Percentiles rank a stretch among this genome's conserved stretches.
These are phyloP conservation scores for Semaprochilodus insignis DNA, from an alignment of 2,797 vertebrate genomes.

Conservation along the genomic window DNA sequence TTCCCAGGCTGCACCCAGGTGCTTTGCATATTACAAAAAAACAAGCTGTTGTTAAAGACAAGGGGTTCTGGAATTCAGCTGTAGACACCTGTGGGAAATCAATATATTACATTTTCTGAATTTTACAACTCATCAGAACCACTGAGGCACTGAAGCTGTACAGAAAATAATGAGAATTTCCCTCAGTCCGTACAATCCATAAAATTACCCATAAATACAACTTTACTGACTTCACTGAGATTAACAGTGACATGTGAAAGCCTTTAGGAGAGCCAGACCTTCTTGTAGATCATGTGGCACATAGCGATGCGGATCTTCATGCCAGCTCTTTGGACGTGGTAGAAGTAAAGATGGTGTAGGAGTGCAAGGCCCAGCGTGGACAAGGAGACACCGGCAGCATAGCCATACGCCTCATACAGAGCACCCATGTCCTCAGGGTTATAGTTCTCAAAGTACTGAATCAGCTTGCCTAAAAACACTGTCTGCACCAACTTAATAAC, in stretches of 20 bases:
- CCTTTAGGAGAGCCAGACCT: slow-evolving; percentile 77
- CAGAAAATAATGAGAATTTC: too few relatives aligned
- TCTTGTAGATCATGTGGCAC: slow-evolving; percentile 94
- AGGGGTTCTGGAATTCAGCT: too few relatives aligned
- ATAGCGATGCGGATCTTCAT: slow-evolving; percentile 92
- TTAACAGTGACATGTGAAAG: slow-evolving; percentile 21
- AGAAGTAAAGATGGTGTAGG: slow-evolving; percentile 90
- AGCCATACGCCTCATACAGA: slow-evolving; percentile 74
- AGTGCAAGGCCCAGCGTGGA: slow-evolving; percentile 80
- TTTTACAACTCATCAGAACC: too few relatives aligned
- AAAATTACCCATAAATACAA: too few relatives aligned
- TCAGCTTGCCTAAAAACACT: slow-evolving; percentile 87
- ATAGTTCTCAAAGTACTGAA: slow-evolving; percentile 85
- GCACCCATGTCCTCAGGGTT: slow-evolving; percentile 55
- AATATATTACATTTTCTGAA: too few relatives aligned
- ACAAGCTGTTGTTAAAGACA: too few relatives aligned
- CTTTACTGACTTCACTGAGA: background rate
- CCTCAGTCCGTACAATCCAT: too few relatives aligned
- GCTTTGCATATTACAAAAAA: too few relatives aligned
- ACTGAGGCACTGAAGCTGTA: too few relatives aligned
- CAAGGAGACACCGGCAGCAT: slow-evolving; percentile 79
- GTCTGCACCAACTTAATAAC: slow-evolving; percentile 86
- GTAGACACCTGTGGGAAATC: too few relatives aligned
- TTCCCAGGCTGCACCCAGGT: too few relatives aligned
- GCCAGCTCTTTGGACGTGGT: slow-evolving; percentile 83